These are phyloP conservation scores for Ursus arctos DNA, from an alignment of 2,113 vertebrate species.

Conservation along the genomic window DNA sequence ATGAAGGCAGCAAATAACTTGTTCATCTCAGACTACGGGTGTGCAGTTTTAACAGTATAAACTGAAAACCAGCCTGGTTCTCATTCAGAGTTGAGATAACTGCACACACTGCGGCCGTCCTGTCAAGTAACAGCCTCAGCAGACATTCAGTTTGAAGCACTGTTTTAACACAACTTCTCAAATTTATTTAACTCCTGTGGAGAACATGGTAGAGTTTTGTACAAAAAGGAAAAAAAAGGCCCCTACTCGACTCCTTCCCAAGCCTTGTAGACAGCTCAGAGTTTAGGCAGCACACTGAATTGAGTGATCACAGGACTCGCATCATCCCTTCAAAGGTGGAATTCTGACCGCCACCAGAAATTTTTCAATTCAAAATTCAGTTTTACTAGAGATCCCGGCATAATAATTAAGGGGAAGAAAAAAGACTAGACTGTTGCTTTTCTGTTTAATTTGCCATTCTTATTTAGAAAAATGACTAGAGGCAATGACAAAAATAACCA, in stretches of 20 bases:
- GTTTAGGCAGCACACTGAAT: neutral
- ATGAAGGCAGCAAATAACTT: slow-evolving; percentile 73
- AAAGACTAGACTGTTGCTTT: slow-evolving; percentile 33
- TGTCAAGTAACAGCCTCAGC: slow-evolving; percentile 63
- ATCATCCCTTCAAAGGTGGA: slow-evolving; percentile 28
- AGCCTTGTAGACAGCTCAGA: neutral
- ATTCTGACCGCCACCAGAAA: neutral
- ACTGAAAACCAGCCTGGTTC: slow-evolving; percentile 71
- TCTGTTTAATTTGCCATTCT: slow-evolving; percentile 62
- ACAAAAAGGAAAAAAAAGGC: slow-evolving; percentile 19
- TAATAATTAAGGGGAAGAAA: neutral
- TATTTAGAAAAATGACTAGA: slow-evolving; percentile 66
- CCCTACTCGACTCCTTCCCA: neutral
- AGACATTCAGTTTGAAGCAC: neutral
- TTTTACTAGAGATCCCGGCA: slow-evolving; percentile 59
- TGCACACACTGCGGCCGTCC: slow-evolving; percentile 22
- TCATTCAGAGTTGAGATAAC: slow-evolving; percentile 52
- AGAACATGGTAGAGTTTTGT: slow-evolving; percentile 34
- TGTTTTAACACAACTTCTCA: slow-evolving; percentile 71
- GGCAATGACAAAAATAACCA: slow-evolving; percentile 67
- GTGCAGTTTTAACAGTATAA: slow-evolving; percentile 69
- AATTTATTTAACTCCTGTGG: slow-evolving; percentile 74
- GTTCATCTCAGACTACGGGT: slow-evolving; percentile 65
- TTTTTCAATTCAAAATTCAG: slow-evolving; percentile 59
- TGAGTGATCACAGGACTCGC: neutral